phyloP scores from a whole-genome alignment of 2,113 vertebrate genomes.

The Labeo catla region DNA sequence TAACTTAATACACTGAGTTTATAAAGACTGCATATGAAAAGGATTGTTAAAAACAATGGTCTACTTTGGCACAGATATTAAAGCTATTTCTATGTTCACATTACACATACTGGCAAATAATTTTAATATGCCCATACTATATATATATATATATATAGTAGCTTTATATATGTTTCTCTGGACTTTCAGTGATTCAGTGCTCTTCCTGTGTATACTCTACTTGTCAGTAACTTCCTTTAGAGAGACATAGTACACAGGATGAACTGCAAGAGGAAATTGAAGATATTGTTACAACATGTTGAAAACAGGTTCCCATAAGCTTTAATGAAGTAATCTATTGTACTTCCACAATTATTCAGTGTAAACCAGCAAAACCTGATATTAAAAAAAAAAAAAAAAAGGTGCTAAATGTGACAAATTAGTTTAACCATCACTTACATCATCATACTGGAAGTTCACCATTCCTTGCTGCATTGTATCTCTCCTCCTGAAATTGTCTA shows the following conservation, averaged over 20 bases:
- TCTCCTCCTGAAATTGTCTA: constrained; percentile 86
- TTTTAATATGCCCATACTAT: neutral
- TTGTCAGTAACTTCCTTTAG: constrained; percentile 59
- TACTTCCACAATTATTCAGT: neutral
- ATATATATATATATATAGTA: neutral
- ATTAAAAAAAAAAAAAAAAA: neutral
- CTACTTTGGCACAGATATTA: constrained; percentile 26
- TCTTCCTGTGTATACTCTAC: neutral
- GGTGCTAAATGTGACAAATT: neutral
- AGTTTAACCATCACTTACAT: constrained; percentile 77
- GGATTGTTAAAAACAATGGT: neutral
- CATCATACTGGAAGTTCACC: constrained; percentile 87
- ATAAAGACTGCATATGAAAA: constrained; percentile 26
- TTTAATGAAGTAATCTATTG: neutral
- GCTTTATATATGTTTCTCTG: constrained; percentile 10
- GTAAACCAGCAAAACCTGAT: neutral
- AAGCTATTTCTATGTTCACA: neutral
- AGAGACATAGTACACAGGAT: constrained; percentile 82
- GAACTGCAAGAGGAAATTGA: constrained; percentile 73
- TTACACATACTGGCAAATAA: neutral
- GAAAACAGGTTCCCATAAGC: neutral
- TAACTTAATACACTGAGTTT: neutral
- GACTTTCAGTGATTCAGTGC: constrained; percentile 54
- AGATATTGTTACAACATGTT: neutral
- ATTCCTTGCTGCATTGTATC: constrained; percentile 85